phyloP scores from a whole-genome alignment of 1,140 invertebrate species.

The Heliconius melpomene region DNA sequence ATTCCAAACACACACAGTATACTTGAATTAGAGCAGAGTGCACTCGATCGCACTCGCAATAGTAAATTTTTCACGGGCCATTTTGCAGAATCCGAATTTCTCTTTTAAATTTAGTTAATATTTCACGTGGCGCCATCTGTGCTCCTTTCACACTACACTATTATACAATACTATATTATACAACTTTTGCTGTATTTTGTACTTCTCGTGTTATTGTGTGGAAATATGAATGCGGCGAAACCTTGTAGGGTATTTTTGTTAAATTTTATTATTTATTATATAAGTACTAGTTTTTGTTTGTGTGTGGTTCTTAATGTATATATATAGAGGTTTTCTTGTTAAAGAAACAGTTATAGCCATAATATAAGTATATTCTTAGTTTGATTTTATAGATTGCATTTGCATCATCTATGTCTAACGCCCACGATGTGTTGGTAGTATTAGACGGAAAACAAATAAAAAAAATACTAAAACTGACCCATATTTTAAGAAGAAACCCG shows the following conservation, averaged over 20 bases:
- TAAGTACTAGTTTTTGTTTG: background rate
- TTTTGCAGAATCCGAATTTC: conserved; percentile 52
- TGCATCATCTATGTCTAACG: no score
- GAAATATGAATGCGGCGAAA: conserved; percentile 6
- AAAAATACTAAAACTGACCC: no score
- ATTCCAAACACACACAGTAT: background rate
- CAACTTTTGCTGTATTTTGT: conserved; percentile 31
- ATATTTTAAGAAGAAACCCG: no score
- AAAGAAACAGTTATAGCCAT: no score
- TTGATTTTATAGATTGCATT: no score
- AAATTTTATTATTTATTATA: background rate
- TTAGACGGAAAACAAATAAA: no score
- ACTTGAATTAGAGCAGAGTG: conserved; percentile 11
- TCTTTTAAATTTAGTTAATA: conserved; percentile 62
- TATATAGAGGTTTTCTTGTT: no score
- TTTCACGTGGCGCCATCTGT: conserved; percentile 59
- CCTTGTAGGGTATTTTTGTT: background rate
- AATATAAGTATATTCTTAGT: no score
- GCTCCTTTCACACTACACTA: conserved; percentile 34
- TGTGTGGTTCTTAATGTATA: no score
- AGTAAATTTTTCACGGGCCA: conserved; percentile 57
- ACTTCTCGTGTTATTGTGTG: conserved; percentile 19
- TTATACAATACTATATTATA: background rate
- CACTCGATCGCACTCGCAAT: conserved; percentile 43
- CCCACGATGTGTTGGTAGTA: no score